A percentile compares a stretch with the other conserved stretches of the same genome.
These are phyloP conservation scores for Drosophila sproati DNA, from an alignment of 1,140 invertebrate species.

Conservation along the genomic window DNA sequence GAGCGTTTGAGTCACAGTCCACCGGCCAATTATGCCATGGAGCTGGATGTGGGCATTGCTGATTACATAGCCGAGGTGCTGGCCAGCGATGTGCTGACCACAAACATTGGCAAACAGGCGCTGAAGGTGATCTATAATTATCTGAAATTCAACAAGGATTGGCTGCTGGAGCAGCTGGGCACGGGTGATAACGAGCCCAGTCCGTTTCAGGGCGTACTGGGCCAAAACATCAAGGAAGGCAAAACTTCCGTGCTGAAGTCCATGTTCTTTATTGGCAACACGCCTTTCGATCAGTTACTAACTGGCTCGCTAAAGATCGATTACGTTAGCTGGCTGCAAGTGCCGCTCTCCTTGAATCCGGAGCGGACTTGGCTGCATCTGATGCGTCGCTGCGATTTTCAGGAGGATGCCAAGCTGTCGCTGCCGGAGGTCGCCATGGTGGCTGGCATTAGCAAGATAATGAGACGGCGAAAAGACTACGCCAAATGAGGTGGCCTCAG, in stretches of 20 bases:
- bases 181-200: constrained; percentile 81
- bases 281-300: constrained; percentile 89
- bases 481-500: constrained; percentile 48
- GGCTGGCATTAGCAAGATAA: constrained; percentile 80
- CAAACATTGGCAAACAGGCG: constrained; percentile 85
- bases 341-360: constrained; percentile 86
- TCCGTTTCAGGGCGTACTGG: constrained; percentile 73
- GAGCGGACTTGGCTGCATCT: constrained; percentile 86
- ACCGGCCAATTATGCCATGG: constrained; percentile 79
- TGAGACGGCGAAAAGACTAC: constrained; percentile 76
- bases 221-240: constrained; percentile 85
- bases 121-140: constrained; percentile 88
- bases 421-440: constrained; percentile 84
- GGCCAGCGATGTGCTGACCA: constrained; percentile 86
- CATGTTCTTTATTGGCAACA: constrained; percentile 91
- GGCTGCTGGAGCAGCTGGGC: constrained; percentile 87
- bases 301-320: constrained; percentile 86
- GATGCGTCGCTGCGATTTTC: constrained; percentile 85
- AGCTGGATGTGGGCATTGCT: constrained; percentile 84
- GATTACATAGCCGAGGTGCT: constrained; percentile 86
- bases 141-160: constrained; percentile 88
- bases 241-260: constrained; percentile 87
- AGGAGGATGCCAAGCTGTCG: constrained; percentile 80
- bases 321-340: constrained; percentile 86
- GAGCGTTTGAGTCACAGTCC: constrained; percentile 78